Base-by-base conservation (phyloP, 2,888 invertebrate genomes). In the Lamellibrachia satsuma region DNA sequence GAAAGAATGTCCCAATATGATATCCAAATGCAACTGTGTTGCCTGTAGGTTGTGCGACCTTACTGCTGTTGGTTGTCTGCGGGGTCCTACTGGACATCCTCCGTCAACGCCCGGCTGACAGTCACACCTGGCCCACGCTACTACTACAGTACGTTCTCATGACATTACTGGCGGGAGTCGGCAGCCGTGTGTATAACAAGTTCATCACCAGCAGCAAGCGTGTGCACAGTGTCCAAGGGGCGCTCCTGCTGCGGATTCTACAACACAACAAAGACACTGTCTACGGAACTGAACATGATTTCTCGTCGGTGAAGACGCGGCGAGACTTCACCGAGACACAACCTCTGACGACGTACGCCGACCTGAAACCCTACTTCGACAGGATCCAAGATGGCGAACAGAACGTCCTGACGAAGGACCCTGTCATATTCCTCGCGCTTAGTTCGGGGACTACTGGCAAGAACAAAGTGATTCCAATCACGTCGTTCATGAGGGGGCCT, bases 391-490 rank as follows among this genome's bases (percentile, higher is more conserved):
- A 52, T 7, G 92, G 92, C 8, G 92, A 93, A 52, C 52, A 60
- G 2, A 92, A 93, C 60, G 91, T 94, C 11, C 93, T 95, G 91
- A 94, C 93, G 27, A 91, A 52, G 15, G 94, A 94, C n/a, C 91
- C 90, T 0, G 93, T 94, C 6, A 92, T 93, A 7, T 95, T 92
- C 92, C 92, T 95, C 52, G 94, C 94, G 22, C 91, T 92, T n/a
- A 93, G 93, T 4, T 94, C 94, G 6, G 95, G 95, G 6, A 95
- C 95, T 11, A 95, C 94, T 0, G 95, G 95, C 3, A 92, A 92
- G 52, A 94, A 93, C 92, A 94, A 95, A 90, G 75, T 93, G 15
- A 92, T 94, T 22, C 94, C 94, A 0, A 51, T 94, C 52, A 93
- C 94, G 22, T 27, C 52, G 8, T 55, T 60, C 90, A 91, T 93